phyloP scores from a whole-genome alignment of 2,888 invertebrate species.

The Zaprionus obscuricornis region DNA sequence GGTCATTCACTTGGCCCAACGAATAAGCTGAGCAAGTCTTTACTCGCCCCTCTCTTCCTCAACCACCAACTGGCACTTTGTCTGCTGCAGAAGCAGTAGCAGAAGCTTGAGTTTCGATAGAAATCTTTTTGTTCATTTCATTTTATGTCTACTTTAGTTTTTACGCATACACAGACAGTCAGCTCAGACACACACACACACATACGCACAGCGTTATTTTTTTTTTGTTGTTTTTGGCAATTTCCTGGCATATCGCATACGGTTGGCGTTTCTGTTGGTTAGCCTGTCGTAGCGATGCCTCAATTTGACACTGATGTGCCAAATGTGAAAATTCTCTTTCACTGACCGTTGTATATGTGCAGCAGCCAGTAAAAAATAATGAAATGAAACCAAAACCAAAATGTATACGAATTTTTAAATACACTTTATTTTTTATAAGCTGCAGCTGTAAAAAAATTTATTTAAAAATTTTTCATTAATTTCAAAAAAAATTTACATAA shows the following conservation, averaged over 20 bases:
- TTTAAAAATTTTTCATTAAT: too few species aligned
- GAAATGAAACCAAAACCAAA: constrained; percentile 32
- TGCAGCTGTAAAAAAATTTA: too few species aligned
- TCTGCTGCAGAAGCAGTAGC: too few species aligned
- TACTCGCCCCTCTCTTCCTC: too few species aligned
- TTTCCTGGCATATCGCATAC: too few species aligned
- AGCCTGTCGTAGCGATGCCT: constrained; percentile 66
- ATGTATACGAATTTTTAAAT: too few species aligned
- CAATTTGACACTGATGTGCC: constrained; percentile 80
- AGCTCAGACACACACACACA: constrained; percentile 20
- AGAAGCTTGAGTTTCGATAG: constrained; percentile 49
- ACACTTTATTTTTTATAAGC: too few species aligned
- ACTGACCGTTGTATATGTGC: constrained; percentile 38
- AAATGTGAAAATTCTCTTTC: constrained; percentile 72
- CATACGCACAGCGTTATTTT: constrained; percentile 21
- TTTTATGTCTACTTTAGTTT: constrained; percentile 69
- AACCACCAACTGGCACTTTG: too few species aligned
- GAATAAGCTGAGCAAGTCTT: constrained; percentile 19
- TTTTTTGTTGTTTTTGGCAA: constrained; percentile 61
- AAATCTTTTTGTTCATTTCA: constrained; percentile 78
- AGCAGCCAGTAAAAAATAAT: constrained; percentile 35
- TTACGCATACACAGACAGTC: constrained; percentile 21
- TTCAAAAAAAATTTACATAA: too few species aligned
- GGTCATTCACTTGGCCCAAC: constrained; percentile 54
- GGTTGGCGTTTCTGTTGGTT: too few species aligned